phyloP scores from a whole-genome alignment of 2,113 vertebrate genomes.

The Helogale parvula region DNA sequence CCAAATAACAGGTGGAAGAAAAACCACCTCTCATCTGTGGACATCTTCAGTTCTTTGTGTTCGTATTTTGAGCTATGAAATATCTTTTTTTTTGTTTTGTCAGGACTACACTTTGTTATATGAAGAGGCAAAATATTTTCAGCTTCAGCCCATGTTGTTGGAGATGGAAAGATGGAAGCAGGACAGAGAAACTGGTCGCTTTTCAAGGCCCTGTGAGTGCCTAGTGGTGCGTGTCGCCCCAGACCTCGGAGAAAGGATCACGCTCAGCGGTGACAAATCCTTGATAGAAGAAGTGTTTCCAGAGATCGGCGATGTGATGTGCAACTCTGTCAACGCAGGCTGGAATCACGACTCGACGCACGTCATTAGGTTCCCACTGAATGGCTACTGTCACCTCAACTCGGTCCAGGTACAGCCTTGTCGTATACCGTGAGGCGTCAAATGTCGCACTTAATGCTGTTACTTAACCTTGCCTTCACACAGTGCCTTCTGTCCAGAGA shows the following conservation, averaged over 20 bases:
- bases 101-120: constrained; percentile 97
- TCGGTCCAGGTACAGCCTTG: constrained; percentile 93
- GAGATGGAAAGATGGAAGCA: constrained; percentile 95
- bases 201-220: constrained; percentile 92
- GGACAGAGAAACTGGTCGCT: constrained; percentile 87
- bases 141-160: constrained; percentile 93
- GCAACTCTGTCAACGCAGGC: constrained; percentile 90
- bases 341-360: constrained; percentile 93
- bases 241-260: constrained; percentile 94
- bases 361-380: constrained; percentile 94
- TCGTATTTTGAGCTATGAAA: constrained; percentile 54
- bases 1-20: not conserved
- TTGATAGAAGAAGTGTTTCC: constrained; percentile 96
- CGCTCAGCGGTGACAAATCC: constrained; percentile 90
- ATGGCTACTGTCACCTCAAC: constrained; percentile 96
- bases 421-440: accelerated
- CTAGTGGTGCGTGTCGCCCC: constrained; percentile 94
- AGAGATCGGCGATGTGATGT: constrained; percentile 92
- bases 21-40: not conserved
- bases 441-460: not conserved
- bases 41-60: not conserved
- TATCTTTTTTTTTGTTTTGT: constrained; percentile 53
- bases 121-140: constrained; percentile 97
- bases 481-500: not conserved
- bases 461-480: not conserved